A percentile compares a stretch with the other conserved stretches of the same genome.
These are phyloP conservation scores for Caerostris extrusa DNA, from an alignment of 1,140 invertebrate species.

Conservation along the genomic window DNA sequence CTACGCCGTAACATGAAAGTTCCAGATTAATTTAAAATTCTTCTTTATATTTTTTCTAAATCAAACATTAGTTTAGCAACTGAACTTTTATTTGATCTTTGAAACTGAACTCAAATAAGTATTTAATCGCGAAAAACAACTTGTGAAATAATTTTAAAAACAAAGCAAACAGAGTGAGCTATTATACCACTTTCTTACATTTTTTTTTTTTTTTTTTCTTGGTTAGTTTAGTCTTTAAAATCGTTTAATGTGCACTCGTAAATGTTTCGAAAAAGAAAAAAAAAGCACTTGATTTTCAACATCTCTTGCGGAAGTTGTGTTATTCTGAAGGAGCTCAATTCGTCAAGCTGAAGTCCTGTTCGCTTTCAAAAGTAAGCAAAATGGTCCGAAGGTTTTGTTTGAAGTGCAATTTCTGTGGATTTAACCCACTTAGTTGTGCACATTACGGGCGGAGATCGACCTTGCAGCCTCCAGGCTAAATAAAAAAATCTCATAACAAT, in stretches of 20 bases:
- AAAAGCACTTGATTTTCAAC: not conserved
- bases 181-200: too few species aligned
- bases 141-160: not conserved
- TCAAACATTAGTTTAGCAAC: too few species aligned
- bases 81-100: not conserved
- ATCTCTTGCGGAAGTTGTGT: not conserved
- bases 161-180: not conserved
- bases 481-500: not conserved
- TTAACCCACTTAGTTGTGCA: constrained; percentile 48
- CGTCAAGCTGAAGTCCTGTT: not conserved
- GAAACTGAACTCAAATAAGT: not conserved
- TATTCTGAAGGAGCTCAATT: not conserved
- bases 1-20: too few species aligned
- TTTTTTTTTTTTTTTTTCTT: too few species aligned
- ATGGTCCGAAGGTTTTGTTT: constrained; percentile 26
- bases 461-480: not conserved
- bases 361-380: not conserved
- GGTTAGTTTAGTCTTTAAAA: too few species aligned
- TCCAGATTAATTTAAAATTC: too few species aligned
- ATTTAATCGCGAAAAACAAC: not conserved
- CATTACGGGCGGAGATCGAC: constrained; percentile 23
- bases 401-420: constrained; percentile 30
- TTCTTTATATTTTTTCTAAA: too few species aligned
- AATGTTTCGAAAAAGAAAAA: not conserved
- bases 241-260: too few species aligned